Conservation (phyloP, 2,888 invertebrate species). For the Eurytoma adleriae region DNA sequence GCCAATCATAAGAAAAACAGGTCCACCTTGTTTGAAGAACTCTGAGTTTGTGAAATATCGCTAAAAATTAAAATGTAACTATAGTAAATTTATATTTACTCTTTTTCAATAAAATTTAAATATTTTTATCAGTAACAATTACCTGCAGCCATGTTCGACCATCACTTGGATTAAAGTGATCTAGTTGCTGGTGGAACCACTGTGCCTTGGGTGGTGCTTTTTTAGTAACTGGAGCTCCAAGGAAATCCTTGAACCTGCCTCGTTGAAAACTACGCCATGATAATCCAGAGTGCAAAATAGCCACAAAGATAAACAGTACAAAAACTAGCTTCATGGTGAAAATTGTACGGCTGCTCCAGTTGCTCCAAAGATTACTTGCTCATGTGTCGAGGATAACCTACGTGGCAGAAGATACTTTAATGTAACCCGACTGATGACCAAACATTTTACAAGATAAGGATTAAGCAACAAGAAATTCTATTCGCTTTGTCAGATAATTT, state of each 20-base stretch:
- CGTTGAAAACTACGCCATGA: slow-evolving; percentile 66
- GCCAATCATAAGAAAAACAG: slow-evolving; percentile 96
- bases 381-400: no score
- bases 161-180: slow-evolving; percentile 88
- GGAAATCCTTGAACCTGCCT: slow-evolving; percentile 65
- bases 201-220: slow-evolving; percentile 73
- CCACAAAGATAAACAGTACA: slow-evolving; percentile 45
- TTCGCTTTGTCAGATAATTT: slow-evolving; percentile 19
- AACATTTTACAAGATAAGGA: slow-evolving; percentile 21
- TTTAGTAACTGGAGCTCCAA: no score
- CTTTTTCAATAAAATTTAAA: not conserved
- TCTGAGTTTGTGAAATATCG: slow-evolving; percentile 88
- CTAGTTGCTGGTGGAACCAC: slow-evolving; percentile 90
- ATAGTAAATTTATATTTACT: not conserved
- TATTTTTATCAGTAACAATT: slow-evolving; percentile 51
- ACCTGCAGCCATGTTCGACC: slow-evolving; percentile 89
- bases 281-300: slow-evolving; percentile 54
- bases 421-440: not conserved
- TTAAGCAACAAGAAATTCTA: slow-evolving; percentile 27
- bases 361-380: no score
- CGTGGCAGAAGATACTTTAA: no score
- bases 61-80: slow-evolving; percentile 75
- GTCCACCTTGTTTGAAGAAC: slow-evolving; percentile 84
- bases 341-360: not conserved
- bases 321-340: slow-evolving; percentile 55